Percentiles rank a stretch among this genome's conserved stretches.
These are phyloP conservation scores for Calephelis nemesis DNA, from an alignment of 1,140 invertebrate species.

Conservation along the genomic window DNA sequence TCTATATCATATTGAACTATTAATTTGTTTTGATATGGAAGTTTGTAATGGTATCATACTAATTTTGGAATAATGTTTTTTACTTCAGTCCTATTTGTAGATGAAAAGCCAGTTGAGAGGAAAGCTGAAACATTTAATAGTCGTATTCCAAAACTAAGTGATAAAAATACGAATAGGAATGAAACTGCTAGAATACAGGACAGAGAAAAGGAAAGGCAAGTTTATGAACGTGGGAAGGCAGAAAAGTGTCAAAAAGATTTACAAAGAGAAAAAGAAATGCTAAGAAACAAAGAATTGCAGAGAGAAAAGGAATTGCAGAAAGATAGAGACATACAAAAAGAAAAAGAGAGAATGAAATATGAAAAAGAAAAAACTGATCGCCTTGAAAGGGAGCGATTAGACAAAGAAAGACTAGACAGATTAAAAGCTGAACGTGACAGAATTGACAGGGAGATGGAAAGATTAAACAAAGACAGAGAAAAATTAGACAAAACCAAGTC, in stretches of 20 bases:
- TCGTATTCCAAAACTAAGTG: slow-evolving; percentile 77
- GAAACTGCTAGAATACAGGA: slow-evolving; percentile 43
- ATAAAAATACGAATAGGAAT: slow-evolving; percentile 49
- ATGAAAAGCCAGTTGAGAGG: slow-evolving; percentile 46
- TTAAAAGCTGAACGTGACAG: slow-evolving; percentile 65
- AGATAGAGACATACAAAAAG: slow-evolving; percentile 20
- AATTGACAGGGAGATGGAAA: slow-evolving; percentile 64
- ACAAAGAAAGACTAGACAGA: slow-evolving; percentile 60
- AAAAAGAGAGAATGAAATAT: slow-evolving; percentile 43
- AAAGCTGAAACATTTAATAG: slow-evolving; percentile 57
- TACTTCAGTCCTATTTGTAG: slow-evolving; percentile 15
- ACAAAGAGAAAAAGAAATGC: slow-evolving; percentile 23
- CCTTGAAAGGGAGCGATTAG: slow-evolving; percentile 44
- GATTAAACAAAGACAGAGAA: slow-evolving; percentile 58
- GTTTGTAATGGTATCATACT: no score
- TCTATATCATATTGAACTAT: slow-evolving; percentile 28
- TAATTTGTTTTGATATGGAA: no score
- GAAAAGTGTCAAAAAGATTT: slow-evolving; percentile 10
- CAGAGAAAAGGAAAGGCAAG: slow-evolving; percentile 38
- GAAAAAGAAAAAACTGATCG: slow-evolving; percentile 50
- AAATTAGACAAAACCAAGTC: slow-evolving; percentile 63
- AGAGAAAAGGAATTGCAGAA: slow-evolving; percentile 27
- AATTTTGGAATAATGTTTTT: no score
- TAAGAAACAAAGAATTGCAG: slow-evolving; percentile 22
- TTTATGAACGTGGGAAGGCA: slow-evolving; percentile 23